These are phyloP conservation scores for Okapia johnstoni DNA, from an alignment of 2,113 vertebrate genomes.

Conservation along the genomic window DNA sequence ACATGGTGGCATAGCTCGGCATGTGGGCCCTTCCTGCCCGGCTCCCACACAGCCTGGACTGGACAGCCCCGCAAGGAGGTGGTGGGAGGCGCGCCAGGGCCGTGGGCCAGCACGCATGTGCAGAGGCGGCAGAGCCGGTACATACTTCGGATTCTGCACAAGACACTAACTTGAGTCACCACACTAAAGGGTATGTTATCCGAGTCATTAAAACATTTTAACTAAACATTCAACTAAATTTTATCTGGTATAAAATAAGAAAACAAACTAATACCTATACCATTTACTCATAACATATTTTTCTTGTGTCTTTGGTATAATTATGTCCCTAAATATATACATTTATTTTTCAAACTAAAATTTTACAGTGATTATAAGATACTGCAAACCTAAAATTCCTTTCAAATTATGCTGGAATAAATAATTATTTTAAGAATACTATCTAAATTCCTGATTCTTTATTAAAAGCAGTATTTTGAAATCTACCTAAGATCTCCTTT, in stretches of 20 bases:
- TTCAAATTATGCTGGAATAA: neutral
- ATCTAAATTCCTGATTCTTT: neutral
- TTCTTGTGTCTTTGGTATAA: neutral
- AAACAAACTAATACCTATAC: neutral
- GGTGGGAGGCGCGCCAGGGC: neutral
- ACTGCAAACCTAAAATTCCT: conserved; percentile 9
- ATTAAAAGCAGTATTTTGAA: neutral
- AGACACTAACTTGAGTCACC: conserved; percentile 18
- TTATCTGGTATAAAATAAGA: neutral
- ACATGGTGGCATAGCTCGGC: neutral
- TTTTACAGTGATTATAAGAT: neutral
- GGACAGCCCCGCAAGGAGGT: neutral
- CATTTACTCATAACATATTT: neutral
- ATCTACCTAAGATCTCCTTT: neutral
- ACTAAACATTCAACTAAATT: neutral
- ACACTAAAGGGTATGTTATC: conserved; percentile 1
- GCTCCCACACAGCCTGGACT: neutral
- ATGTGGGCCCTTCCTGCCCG: conserved; percentile 9
- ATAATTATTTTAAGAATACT: neutral
- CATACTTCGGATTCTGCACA: conserved; percentile 53
- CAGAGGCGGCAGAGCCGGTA: neutral
- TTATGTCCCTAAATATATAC: neutral
- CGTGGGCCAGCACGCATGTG: neutral
- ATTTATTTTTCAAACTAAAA: conserved; percentile 5
- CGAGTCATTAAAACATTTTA: neutral